Evolutionary conservation across 1,140 invertebrate species (phyloP).

Genomic region (Polypedilum vanderplanki): DNA sequence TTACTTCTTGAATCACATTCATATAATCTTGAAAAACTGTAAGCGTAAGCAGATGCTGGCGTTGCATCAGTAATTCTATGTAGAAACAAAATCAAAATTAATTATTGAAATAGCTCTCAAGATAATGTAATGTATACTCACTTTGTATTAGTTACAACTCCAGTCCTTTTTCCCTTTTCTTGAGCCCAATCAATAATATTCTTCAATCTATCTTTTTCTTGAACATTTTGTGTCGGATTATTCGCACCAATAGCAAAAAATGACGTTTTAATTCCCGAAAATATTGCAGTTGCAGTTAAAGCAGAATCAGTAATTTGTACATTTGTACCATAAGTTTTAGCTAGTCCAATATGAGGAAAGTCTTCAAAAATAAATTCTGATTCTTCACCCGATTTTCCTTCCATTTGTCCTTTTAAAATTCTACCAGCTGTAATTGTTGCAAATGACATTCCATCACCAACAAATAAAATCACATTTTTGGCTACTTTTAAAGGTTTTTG

Average conservation of each 20-base stretch:
- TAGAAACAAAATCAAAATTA: too few relatives aligned
- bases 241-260: conserved; percentile 50
- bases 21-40: conserved; percentile 69
- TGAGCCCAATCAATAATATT: conserved; percentile 74
- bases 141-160: conserved; percentile 40
- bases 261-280: conserved; percentile 58
- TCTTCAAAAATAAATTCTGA: conserved; percentile 61
- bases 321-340: conserved; percentile 63
- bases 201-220: conserved; percentile 49
- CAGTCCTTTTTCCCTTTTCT: conserved; percentile 52
- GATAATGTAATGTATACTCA: too few relatives aligned
- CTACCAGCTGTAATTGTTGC: conserved; percentile 61
- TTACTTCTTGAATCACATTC: conserved; percentile 63
- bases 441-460: conserved; percentile 72
- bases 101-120: too few relatives aligned
- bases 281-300: conserved; percentile 58
- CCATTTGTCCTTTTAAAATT: too few relatives aligned
- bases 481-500: conserved; percentile 40
- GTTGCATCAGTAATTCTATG: conserved; percentile 41
- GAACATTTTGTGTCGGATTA: conserved; percentile 45
- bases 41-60: conserved; percentile 39
- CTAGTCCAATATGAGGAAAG: conserved; percentile 63
- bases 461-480: conserved; percentile 64
- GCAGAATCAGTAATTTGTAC: conserved; percentile 53
- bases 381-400: too few relatives aligned